Evolutionary conservation across 2,797 vertebrate genomes (phyloP), one percentile per base, ranked within the genome.

Genomic region (Channa striata): DNA sequence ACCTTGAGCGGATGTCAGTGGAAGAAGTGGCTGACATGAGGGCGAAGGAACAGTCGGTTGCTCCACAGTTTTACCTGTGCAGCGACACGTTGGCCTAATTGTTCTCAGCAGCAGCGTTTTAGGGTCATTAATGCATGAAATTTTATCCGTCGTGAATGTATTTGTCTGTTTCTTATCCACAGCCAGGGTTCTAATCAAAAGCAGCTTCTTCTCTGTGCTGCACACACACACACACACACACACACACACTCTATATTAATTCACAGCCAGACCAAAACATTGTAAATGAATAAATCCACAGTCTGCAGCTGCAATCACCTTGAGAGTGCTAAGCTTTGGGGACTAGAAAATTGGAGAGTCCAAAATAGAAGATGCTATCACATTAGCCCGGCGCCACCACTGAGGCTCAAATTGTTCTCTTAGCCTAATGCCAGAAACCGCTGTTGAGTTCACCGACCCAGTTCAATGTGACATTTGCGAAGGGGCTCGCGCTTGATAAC

Each of bases 391-490:
- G 37, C 14, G 36, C 58, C 56, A 52, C 53, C 72, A 40, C 21
- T 1, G 11, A 10, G 48, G 39, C 52, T 52, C 34, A 23, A 19
- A 25, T 40, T 44, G 52, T 60, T 68, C 47, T 50, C 52, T 48
- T 39, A 37, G 69, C 30, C 47, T 54, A 17, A 40, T n/a, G 61
- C 72, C 19, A 20, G 52, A 64, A 65, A 60, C 51, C 47, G 16
- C 57, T 8, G 65, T n/a, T 21, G 72, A 78, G 33, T 66, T 65
- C 60, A 33, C 49, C 54, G 78, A 72, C 73, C 39, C 77, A 51
- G 77, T 82, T 80, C 77, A 63, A 6, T 0, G 59, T 72, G 79
- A 74, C 76, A 25, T 48, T 51, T 39, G 46, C 76, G 78, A 78
- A 52, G 78, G 74, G 62, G 63, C 44, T 21, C 33, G 43, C 66